Evolutionary conservation across 2,888 invertebrate genomes (phyloP).

Genomic region (Phasia obesa): DNA sequence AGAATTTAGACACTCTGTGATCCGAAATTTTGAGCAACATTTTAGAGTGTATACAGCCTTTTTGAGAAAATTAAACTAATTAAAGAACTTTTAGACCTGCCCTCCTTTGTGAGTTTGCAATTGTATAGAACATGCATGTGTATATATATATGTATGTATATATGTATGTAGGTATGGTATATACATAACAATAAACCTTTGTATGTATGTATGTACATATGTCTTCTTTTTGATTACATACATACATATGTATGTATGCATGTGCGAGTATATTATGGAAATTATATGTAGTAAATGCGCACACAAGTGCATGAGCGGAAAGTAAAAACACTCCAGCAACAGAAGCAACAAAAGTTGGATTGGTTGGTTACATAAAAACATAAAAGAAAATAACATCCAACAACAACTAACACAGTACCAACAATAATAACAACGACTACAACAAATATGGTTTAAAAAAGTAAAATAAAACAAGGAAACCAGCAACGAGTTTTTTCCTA

Average conservation of each 20-base stretch:
- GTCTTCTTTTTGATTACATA: background rate
- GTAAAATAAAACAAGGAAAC: conserved; percentile 18
- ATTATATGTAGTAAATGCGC: conserved; percentile 59
- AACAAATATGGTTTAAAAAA: conserved; percentile 41
- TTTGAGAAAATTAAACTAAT: no score
- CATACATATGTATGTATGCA: background rate
- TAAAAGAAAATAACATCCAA: conserved; percentile 46
- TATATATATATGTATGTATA: background rate
- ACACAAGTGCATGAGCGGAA: conserved; percentile 61
- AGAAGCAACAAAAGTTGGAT: conserved; percentile 45
- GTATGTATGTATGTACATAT: no score
- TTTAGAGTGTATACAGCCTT: no score
- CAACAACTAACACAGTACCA: conserved; percentile 58
- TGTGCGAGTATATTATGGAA: conserved; percentile 16
- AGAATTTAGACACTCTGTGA: no score
- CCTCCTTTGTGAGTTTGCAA: background rate
- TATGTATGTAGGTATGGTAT: background rate
- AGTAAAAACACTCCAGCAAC: conserved; percentile 42
- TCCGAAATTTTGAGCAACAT: no score
- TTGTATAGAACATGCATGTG: background rate
- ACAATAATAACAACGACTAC: conserved; percentile 67
- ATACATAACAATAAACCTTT: no score
- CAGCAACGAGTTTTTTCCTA: conserved; percentile 41
- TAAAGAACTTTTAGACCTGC: no score
- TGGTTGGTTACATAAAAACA: conserved; percentile 53